Evolutionary conservation across 1,140 invertebrate genomes (phyloP).

Genomic region (Aphelinus atriplicis): DNA sequence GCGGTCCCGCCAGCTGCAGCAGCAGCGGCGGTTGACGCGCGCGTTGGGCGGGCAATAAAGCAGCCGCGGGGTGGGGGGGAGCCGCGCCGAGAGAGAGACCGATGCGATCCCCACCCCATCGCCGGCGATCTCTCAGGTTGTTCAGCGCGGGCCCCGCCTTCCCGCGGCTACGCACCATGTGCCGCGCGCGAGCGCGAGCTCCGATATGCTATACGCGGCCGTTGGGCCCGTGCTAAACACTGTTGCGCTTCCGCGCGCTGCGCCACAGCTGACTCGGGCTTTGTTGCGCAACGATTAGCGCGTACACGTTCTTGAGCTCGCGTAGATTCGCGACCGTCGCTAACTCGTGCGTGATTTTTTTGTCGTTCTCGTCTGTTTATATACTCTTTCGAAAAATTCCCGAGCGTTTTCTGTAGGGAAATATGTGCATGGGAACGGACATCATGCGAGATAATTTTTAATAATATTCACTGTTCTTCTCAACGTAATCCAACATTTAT

Average conservation of each 20-base stretch:
- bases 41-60: slow-evolving; percentile 40
- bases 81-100: background rate
- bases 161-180: background rate
- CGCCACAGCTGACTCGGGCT: too few species aligned
- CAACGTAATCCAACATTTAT: too few species aligned
- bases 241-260: background rate
- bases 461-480: too few species aligned
- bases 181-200: background rate
- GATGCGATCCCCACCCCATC: slow-evolving; percentile 39
- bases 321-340: too few species aligned
- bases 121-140: slow-evolving; percentile 42
- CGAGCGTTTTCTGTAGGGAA: background rate
- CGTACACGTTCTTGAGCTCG: too few species aligned
- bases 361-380: background rate
- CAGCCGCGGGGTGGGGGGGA: slow-evolving; percentile 24
- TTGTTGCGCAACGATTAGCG: too few species aligned
- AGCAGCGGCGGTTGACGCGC: slow-evolving; percentile 17
- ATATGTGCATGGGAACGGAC: too few species aligned
- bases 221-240: slow-evolving; percentile 16
- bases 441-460: too few species aligned
- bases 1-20: slow-evolving; percentile 17
- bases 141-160: slow-evolving; percentile 38
- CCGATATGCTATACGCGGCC: slow-evolving; percentile 15
- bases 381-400: background rate
- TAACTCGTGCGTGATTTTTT: background rate